Evolutionary conservation across 2,113 vertebrate species (phyloP).

Genomic region (Pongo pygmaeus): DNA sequence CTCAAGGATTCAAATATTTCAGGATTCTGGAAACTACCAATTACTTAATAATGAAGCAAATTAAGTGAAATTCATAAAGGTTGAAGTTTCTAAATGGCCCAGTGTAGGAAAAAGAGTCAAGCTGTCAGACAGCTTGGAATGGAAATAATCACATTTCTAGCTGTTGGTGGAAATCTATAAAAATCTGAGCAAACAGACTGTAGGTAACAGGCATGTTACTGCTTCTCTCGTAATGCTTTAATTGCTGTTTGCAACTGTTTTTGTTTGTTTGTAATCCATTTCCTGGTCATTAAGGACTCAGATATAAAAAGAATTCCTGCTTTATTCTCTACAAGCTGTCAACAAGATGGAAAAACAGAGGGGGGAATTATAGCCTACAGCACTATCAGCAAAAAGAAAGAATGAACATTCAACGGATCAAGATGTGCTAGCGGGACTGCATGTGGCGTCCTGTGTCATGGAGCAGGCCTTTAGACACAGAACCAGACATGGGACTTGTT

Average conservation of each 20-base stretch:
- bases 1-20: conserved; percentile 14
- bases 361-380: not conserved
- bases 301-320: conserved; percentile 80
- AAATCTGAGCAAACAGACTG: conserved; percentile 76
- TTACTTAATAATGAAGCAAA: conserved; percentile 34
- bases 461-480: not conserved
- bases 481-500: not conserved
- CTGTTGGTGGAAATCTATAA: not conserved
- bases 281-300: conserved; percentile 66
- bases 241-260: conserved; percentile 73
- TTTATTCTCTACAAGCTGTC: conserved; percentile 74
- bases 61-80: not conserved
- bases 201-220: conserved; percentile 75
- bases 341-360: conserved; percentile 63
- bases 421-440: conserved; percentile 2
- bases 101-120: not conserved
- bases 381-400: conserved; percentile 8
- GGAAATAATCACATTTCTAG: not conserved
- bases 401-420: conserved; percentile 9
- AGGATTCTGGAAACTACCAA: conserved; percentile 31
- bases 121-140: not conserved
- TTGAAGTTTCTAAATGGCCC: not conserved
- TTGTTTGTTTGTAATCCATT: conserved; percentile 74
- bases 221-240: conserved; percentile 74
- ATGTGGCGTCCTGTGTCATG: not conserved